Percentiles rank a stretch among this genome's conserved stretches.
phyloP scores from a whole-genome alignment of 2,888 invertebrate species.

The Lagria hirta region DNA sequence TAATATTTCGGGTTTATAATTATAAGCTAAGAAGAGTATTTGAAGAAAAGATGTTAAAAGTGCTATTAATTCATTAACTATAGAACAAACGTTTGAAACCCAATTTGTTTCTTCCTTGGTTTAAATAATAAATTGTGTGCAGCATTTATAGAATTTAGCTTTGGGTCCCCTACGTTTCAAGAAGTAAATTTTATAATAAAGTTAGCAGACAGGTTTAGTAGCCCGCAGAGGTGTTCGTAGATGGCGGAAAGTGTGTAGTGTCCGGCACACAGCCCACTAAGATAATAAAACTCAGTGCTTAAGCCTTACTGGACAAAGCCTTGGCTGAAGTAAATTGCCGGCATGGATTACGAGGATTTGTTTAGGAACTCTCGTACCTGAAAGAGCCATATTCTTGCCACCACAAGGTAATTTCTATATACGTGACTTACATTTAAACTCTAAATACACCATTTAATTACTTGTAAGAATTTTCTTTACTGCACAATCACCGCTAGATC shows the following conservation, averaged over 20 bases:
- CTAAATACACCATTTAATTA: slow-evolving; percentile 22
- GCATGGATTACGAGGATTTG: slow-evolving; percentile 55
- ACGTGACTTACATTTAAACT: slow-evolving; percentile 37
- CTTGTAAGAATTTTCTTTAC: too few relatives aligned
- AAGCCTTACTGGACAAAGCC: slow-evolving; percentile 52
- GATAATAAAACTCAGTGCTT: slow-evolving; percentile 56
- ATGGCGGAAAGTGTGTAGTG: slow-evolving; percentile 33
- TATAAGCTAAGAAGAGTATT: too few relatives aligned
- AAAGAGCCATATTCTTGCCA: slow-evolving; percentile 29
- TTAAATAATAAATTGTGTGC: slow-evolving; percentile 6
- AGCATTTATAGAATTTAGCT: slow-evolving; percentile 19
- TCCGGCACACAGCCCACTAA: slow-evolving; percentile 39
- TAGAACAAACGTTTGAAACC: not conserved
- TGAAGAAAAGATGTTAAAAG: too few relatives aligned
- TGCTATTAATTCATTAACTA: too few relatives aligned
- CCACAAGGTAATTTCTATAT: slow-evolving; percentile 37
- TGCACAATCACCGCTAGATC: too few relatives aligned
- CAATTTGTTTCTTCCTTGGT: too few relatives aligned
- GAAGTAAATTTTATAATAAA: slow-evolving; percentile 48
- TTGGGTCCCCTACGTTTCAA: slow-evolving; percentile 14
- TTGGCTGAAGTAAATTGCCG: slow-evolving; percentile 55
- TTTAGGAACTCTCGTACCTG: slow-evolving; percentile 50
- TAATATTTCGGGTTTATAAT: too few relatives aligned
- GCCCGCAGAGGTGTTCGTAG: slow-evolving; percentile 38
- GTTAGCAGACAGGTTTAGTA: slow-evolving; percentile 53